Conservation (phyloP, 2,888 invertebrate genomes). For the Poecilobothrus nobilitatus region DNA sequence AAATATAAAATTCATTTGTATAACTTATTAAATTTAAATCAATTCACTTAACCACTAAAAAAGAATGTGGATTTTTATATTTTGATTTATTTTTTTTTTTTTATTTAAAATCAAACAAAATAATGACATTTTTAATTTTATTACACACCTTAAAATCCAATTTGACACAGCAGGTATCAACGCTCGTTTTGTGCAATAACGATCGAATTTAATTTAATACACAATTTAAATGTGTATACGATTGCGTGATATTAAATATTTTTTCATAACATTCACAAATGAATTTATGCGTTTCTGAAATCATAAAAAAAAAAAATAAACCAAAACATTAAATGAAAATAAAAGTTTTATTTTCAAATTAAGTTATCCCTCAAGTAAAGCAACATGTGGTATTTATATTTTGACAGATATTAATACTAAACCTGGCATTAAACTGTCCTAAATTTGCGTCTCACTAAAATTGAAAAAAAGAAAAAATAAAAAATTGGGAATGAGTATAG, state of each 20-base stretch:
- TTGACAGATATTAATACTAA: neutral
- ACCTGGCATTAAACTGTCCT: neutral
- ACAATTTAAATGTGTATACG: neutral
- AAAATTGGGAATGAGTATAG: no score
- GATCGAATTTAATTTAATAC: no score
- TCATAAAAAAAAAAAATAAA: neutral
- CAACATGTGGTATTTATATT: neutral
- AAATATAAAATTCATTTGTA: no score
- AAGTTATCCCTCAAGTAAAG: neutral
- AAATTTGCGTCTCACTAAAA: neutral
- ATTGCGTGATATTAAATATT: neutral
- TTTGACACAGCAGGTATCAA: neutral
- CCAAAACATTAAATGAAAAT: neutral
- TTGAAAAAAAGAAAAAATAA: no score
- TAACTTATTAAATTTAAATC: no score
- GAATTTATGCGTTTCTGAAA: neutral
- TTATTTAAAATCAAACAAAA: neutral
- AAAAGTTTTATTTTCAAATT: neutral
- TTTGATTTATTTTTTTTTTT: no score
- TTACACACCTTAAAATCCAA: neutral
- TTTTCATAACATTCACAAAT: neutral
- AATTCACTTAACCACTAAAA: no score
- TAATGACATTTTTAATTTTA: neutral
- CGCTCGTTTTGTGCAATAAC: no score
- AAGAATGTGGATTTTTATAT: no score